A percentile compares a stretch with the other conserved stretches of the same genome.
phyloP scores from a whole-genome alignment of 1,140 invertebrate species.

The Atta cephalotes region DNA sequence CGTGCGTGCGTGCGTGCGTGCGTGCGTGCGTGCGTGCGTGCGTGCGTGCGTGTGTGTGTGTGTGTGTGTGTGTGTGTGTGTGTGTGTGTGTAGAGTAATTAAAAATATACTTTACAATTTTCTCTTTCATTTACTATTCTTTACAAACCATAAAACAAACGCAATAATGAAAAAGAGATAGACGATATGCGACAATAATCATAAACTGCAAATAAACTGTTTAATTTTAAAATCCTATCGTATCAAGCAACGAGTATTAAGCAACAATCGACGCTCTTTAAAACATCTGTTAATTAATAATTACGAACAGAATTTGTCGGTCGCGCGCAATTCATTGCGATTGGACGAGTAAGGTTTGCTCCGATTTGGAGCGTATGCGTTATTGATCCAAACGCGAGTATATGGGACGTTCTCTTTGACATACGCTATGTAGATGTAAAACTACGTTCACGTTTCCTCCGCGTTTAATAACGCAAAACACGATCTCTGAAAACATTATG shows the following conservation, averaged over 20 bases:
- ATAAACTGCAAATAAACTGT: too few species aligned
- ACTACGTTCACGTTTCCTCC: conserved; percentile 13
- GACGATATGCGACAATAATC: neutral
- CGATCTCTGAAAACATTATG: conserved; percentile 4
- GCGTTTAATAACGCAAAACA: conserved; percentile 8
- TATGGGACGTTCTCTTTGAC: conserved; percentile 49
- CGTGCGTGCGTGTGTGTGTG: too few species aligned
- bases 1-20: too few species aligned
- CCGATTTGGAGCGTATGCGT: conserved; percentile 46
- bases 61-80: too few species aligned
- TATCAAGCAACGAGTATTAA: neutral
- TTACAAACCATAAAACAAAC: neutral
- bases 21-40: too few species aligned
- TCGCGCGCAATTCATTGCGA: conserved; percentile 28
- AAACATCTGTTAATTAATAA: neutral
- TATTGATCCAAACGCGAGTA: conserved; percentile 54
- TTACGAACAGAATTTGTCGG: neutral
- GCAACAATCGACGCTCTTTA: neutral
- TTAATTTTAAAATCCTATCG: neutral
- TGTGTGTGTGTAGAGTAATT: neutral
- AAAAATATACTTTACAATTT: neutral
- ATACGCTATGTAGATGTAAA: conserved; percentile 23
- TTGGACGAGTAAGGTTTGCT: conserved; percentile 48
- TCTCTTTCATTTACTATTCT: neutral
- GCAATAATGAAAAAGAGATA: neutral